phyloP scores from a whole-genome alignment of 2,888 invertebrate genomes.

The Clusia tigrina region DNA sequence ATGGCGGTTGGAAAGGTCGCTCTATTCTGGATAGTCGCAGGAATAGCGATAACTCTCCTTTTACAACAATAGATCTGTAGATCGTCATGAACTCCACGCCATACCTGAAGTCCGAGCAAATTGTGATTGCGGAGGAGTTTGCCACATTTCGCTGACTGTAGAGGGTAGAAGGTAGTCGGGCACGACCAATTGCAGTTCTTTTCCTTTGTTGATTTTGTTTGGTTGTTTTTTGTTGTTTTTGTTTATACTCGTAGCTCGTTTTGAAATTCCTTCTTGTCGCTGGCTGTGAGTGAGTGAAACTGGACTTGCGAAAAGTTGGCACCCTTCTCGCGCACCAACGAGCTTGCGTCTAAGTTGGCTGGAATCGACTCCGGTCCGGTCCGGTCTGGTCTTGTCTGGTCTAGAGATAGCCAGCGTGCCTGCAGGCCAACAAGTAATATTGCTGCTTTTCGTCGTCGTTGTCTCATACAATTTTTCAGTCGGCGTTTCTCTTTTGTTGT shows the following conservation, averaged over 20 bases:
- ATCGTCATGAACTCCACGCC: too few relatives aligned
- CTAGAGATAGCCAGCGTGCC: neutral
- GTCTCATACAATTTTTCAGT: neutral
- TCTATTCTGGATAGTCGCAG: too few relatives aligned
- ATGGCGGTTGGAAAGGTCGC: too few relatives aligned
- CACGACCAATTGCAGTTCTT: too few relatives aligned
- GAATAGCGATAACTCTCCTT: too few relatives aligned
- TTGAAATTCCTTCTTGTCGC: neutral
- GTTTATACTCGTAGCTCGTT: neutral
- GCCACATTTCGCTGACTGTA: too few relatives aligned
- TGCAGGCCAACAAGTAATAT: neutral
- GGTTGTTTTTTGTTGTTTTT: too few relatives aligned
- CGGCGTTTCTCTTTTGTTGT: constrained; percentile 22
- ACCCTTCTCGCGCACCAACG: constrained; percentile 12
- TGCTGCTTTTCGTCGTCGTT: constrained; percentile 10
- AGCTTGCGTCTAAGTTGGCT: neutral
- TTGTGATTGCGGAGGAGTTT: too few relatives aligned
- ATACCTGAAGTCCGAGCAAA: too few relatives aligned
- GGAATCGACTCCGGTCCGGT: neutral
- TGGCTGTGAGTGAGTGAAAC: constrained; percentile 10
- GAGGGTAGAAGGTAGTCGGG: too few relatives aligned
- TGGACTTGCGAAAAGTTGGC: constrained; percentile 10
- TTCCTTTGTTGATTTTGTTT: neutral
- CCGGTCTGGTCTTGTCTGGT: neutral
- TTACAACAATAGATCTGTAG: too few relatives aligned